Conservation (phyloP, 1,140 invertebrate species). For the Nasonia giraulti region DNA sequence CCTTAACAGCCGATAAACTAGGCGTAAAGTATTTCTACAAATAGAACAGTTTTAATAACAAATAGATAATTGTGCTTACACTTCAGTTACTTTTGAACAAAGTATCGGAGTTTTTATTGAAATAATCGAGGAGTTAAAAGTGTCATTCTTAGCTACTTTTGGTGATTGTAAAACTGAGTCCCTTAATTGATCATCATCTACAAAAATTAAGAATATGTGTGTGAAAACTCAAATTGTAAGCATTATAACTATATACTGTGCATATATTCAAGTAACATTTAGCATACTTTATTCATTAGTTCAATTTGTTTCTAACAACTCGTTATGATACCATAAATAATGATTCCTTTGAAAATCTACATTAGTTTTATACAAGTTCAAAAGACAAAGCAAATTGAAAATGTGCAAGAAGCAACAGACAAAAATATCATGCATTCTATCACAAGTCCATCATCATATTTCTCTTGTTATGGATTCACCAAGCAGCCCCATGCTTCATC, state of each 20-base stretch:
- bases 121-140: slow-evolving; percentile 41
- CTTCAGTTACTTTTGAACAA: slow-evolving; percentile 32
- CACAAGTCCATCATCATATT: background rate
- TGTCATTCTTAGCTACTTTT: slow-evolving; percentile 25
- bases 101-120: slow-evolving; percentile 51
- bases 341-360: background rate
- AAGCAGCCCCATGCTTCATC: background rate
- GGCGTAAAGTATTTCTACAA: background rate
- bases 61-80: slow-evolving; percentile 39
- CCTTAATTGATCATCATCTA: slow-evolving; percentile 55
- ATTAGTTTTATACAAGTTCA: background rate
- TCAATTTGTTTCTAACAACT: background rate
- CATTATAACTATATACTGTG: background rate
- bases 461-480: slow-evolving; percentile 12
- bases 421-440: background rate
- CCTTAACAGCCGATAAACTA: background rate
- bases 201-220: slow-evolving; percentile 13
- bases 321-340: background rate
- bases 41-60: background rate
- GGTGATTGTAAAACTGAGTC: slow-evolving; percentile 27
- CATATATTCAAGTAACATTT: background rate
- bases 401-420: background rate
- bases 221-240: background rate
- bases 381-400: too few relatives aligned
- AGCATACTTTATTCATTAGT: background rate